Base-by-base conservation (phyloP, 23 tunicate species). In the Phallusia fumigata region DNA sequence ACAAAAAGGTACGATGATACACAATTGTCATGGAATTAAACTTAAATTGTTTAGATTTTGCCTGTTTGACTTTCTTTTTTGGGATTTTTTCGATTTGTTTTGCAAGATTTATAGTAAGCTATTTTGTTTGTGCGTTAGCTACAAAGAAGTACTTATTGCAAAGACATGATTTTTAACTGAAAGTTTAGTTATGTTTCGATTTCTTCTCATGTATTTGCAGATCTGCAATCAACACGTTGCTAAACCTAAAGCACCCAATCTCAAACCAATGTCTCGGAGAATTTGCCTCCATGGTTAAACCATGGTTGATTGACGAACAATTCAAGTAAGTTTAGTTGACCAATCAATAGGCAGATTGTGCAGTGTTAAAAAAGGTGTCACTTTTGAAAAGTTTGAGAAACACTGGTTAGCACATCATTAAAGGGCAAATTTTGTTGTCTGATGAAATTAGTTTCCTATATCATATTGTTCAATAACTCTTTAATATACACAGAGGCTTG, bases 231-330 rank as follows among this genome's bases (percentile, higher is more conserved):
- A 76, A 76, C 19, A 3, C 64, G 19, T 33, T 84, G 21, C 64
- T 84, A 30, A 32, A 34, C 30, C 33, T 84, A 1, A 72, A 76
- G 32, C 45, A 65, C 11, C 75, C 30, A 32, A 80, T 80, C 0
- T 84, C 87, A 16, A 32, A 26, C 52, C 26, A 30, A 8, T 33
- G 81, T 58, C 45, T 84, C 16, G 32, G 52, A 32, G 24, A 35
- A 53, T 84, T 84, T 84, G 75, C 58, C 5, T 79, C 76, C 1
- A 76, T 65, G 52, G 34, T 84, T 5, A 33, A 53, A 53, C 87
- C 87, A 19, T 84, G 87, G 87, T 44, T 84, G 8, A 84, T 84
- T 21, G 81, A 84, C 75, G 52, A 36, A 53, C 52, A 84, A 22
- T 84, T 84, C 33, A 76, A 22, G 87, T 84, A 53, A 84, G 76